Evolutionary conservation across 2,113 vertebrate species (phyloP).

Genomic region (Apeltes quadracus): DNA sequence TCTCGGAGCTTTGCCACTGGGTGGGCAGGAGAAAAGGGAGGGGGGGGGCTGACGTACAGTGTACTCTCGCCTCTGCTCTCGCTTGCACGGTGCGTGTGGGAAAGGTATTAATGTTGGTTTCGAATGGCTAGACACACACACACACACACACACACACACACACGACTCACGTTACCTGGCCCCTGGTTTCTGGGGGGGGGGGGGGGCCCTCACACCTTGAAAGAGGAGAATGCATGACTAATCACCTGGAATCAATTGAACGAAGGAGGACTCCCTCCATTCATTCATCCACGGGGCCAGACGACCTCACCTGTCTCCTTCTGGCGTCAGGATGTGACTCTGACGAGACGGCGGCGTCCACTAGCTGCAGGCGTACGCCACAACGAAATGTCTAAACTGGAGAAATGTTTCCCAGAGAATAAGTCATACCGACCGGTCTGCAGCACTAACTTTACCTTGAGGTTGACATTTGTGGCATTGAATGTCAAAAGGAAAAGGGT

Average conservation of each 20-base stretch:
- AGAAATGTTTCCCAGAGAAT: neutral
- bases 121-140: neutral
- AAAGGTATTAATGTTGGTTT: neutral
- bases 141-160: neutral
- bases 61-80: slow-evolving; percentile 12
- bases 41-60: slow-evolving; percentile 28
- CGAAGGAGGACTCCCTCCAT: slow-evolving; percentile 66
- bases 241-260: slow-evolving; percentile 69
- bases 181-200: slow-evolving; percentile 28
- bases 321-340: slow-evolving; percentile 10
- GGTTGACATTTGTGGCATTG: neutral
- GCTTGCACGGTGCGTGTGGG: neutral
- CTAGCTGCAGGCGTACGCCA: neutral
- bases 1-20: slow-evolving; percentile 28
- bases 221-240: slow-evolving; percentile 74
- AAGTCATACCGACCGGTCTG: neutral
- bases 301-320: slow-evolving; percentile 31
- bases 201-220: slow-evolving; percentile 69
- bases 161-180: slow-evolving; percentile 52
- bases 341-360: slow-evolving; percentile 3
- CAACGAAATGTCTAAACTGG: neutral
- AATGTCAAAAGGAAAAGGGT: neutral
- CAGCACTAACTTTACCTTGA: neutral
- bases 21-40: neutral
- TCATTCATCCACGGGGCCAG: slow-evolving; percentile 41